A percentile compares a stretch with the other conserved stretches of the same genome.
Evolutionary conservation across 2,113 vertebrate genomes (phyloP).

Genomic region (Romanogobio albipinnatus): DNA sequence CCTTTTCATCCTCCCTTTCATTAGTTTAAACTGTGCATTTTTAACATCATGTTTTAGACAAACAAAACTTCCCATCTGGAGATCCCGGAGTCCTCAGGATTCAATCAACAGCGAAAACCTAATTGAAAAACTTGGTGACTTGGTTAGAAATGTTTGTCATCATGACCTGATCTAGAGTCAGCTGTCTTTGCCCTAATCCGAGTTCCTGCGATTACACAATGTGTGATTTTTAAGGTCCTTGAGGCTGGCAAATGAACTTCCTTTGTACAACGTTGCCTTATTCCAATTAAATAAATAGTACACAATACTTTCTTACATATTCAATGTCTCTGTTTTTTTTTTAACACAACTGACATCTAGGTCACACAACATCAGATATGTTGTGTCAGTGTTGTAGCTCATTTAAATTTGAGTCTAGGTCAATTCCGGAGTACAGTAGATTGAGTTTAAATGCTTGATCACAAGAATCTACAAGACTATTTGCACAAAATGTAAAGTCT

Average conservation of each 20-base stretch:
- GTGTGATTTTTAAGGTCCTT: not conserved
- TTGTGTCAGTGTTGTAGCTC: not conserved
- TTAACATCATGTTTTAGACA: not conserved
- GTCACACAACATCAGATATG: not conserved
- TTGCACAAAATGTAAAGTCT: conserved; percentile 11
- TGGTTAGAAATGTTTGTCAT: not conserved
- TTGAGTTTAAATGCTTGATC: not conserved
- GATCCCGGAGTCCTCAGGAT: not conserved
- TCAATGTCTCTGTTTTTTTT: not conserved
- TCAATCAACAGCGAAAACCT: not conserved
- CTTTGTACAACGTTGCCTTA: conserved; percentile 4
- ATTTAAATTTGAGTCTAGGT: not conserved
- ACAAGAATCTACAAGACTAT: not conserved
- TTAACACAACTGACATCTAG: not conserved
- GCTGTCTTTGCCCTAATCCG: not conserved
- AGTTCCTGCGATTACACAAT: not conserved
- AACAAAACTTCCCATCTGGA: not conserved
- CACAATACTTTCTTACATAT: not conserved
- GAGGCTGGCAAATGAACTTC: not conserved
- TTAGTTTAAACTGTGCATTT: conserved; percentile 14
- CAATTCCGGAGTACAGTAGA: not conserved
- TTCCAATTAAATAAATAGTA: conserved; percentile 1
- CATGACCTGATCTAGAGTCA: not conserved
- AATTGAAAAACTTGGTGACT: not conserved
- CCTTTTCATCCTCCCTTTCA: not conserved